Evolutionary conservation across 1,140 invertebrate species (phyloP).

Genomic region (Hirudo medicinalis): DNA sequence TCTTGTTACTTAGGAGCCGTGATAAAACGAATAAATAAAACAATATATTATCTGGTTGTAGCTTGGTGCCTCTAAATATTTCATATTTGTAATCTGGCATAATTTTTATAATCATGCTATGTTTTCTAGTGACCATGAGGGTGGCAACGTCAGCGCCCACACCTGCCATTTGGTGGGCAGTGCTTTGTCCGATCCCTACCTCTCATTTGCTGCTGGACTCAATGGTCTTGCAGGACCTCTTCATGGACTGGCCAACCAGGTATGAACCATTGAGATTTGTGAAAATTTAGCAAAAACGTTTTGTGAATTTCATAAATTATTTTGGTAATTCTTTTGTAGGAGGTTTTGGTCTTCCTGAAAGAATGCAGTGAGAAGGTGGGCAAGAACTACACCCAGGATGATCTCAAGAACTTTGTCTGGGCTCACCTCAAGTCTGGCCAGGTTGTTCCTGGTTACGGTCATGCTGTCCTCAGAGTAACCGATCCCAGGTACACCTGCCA

Average conservation of each 20-base stretch:
- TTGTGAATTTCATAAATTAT: not conserved
- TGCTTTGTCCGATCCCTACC: constrained; percentile 82
- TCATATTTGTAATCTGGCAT: too few species aligned
- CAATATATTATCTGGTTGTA: constrained; percentile 11
- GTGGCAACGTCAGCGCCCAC: constrained; percentile 85
- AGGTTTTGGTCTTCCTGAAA: constrained; percentile 40
- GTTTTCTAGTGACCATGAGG: constrained; percentile 69
- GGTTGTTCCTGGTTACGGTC: constrained; percentile 91
- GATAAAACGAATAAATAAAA: constrained; percentile 8
- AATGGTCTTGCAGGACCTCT: constrained; percentile 87
- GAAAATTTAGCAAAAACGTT: not conserved
- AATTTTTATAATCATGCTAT: too few species aligned
- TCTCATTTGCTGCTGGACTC: constrained; percentile 83
- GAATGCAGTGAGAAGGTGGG: constrained; percentile 55
- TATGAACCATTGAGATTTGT: constrained; percentile 25
- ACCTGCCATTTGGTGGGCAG: constrained; percentile 86
- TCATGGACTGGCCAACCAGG: constrained; percentile 87
- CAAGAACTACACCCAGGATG: constrained; percentile 64
- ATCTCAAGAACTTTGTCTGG: constrained; percentile 83
- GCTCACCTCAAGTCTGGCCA: constrained; percentile 85
- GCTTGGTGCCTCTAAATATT: not conserved
- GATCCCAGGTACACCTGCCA: constrained; percentile 89
- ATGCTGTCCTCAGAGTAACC: constrained; percentile 88
- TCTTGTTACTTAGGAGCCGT: not conserved
- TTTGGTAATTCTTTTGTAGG: constrained; percentile 28